Evolutionary conservation across 2,113 vertebrate genomes (phyloP), one percentile per base, ranked within the genome.

Genomic region (Siniperca knerii): DNA sequence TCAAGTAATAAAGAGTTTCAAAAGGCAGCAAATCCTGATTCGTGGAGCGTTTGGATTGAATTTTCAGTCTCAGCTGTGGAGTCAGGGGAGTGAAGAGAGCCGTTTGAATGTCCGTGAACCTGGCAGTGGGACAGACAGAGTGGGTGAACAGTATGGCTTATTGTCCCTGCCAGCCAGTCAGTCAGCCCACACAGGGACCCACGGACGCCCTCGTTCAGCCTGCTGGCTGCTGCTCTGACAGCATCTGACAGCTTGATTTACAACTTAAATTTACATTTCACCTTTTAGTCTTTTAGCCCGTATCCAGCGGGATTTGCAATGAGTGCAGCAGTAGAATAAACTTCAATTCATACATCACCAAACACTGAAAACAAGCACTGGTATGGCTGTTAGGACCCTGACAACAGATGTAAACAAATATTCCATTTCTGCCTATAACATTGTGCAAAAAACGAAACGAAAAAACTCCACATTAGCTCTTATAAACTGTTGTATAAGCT

Each of bases 141-240:
- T 61, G 68, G 88, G 89, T 93, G 77, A 89, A 94, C 93, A 94
- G 92, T 94, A 83, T 80, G 89, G 90, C 92, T 92, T 92, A 92
- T 93, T 94, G 93, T 94, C 87, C 86, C 82, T 64, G 73, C 87
- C 87, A 90, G 91, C 81, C 75, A 77, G 89, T 20, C 65, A 52
- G 84, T 18, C 85, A 10, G 92, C 90, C 93, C 92, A 93, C 93
- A 93, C 92, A 91, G 89, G 84, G 77, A 86, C 87, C 76, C 72
- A n/a, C 0, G 81, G 82, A 87, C 72, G 86, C 79, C 92, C 91
- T 86, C 83, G n/a, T 82, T 92, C 89, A 90, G 90, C 89, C 89
- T 68, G 86, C 86, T 87, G 87, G 89, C 90, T 72, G 42, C 81
- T 46, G 89, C 90, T 77, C 89, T 73, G 79, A 89, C 87, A 54